These are phyloP conservation scores for Patiria pectinifera DNA, from an alignment of 53 echinoderm and acorn worm species.

Conservation along the genomic window DNA sequence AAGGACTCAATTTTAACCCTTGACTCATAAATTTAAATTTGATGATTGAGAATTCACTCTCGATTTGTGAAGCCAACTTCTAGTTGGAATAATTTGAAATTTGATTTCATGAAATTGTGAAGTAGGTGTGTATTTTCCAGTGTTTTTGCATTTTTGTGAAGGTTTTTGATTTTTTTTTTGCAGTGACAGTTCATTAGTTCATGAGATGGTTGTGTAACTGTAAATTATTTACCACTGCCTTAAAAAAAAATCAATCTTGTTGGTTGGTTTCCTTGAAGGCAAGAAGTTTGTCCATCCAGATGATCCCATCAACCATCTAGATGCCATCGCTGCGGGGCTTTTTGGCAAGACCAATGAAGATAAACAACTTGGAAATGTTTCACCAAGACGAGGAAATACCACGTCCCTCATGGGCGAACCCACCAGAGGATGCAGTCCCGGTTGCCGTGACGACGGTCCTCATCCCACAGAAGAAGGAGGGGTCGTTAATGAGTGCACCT, in stretches of 20 bases:
- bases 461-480: background rate
- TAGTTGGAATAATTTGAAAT: too few relatives aligned
- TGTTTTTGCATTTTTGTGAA: background rate
- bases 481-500: background rate
- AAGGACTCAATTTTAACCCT: background rate
- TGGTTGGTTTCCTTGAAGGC: background rate
- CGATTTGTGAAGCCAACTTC: too few relatives aligned
- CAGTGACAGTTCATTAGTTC: background rate
- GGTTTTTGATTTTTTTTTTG: background rate
- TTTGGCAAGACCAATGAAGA: conserved; percentile 22
- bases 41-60: too few relatives aligned
- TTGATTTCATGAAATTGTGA: too few relatives aligned
- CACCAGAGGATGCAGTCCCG: conserved; percentile 14
- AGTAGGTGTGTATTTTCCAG: too few relatives aligned
- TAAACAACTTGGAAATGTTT: conserved; percentile 35
- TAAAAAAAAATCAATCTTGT: background rate
- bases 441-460: conserved; percentile 31
- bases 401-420: background rate
- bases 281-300: conserved; percentile 59
- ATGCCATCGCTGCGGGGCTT: conserved; percentile 42
- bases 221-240: background rate
- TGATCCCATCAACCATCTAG: conserved; percentile 72
- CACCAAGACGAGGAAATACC: conserved; percentile 35
- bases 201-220: background rate
- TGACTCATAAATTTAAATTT: too few relatives aligned